Conservation (phyloP, 2,888 invertebrate species). For the Cataglyphis livida region DNA sequence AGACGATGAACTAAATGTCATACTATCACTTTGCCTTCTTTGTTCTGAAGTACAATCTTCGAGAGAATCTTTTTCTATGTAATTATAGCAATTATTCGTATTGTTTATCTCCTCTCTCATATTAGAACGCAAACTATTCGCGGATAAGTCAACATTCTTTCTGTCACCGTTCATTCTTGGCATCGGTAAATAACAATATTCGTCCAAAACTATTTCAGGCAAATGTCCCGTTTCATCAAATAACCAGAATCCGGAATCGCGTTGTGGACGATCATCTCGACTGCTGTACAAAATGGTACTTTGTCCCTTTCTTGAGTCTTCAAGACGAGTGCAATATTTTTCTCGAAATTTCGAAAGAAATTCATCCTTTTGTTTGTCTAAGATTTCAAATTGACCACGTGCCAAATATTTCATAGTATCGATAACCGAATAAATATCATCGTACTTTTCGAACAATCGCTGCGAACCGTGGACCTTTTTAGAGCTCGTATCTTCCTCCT, state of each 20-base stretch:
- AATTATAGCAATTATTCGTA: not conserved
- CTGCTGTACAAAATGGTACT: constrained; percentile 66
- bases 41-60: constrained; percentile 43
- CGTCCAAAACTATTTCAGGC: not conserved
- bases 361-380: constrained; percentile 44
- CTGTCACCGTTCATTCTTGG: not conserved
- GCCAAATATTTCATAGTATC: constrained; percentile 64
- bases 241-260: constrained; percentile 52
- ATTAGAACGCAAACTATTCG: not conserved
- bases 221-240: constrained; percentile 32
- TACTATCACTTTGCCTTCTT: constrained; percentile 63
- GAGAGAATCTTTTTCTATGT: constrained; percentile 62
- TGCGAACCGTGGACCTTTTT: not conserved
- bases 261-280: constrained; percentile 50
- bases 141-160: not conserved
- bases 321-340: constrained; percentile 13
- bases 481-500: too few relatives aligned
- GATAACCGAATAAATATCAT: constrained; percentile 20
- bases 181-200: not conserved
- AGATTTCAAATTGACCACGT: constrained; percentile 29
- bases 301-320: constrained; percentile 1
- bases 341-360: constrained; percentile 50
- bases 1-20: constrained; percentile 70
- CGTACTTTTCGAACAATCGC: not conserved
- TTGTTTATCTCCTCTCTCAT: not conserved